Evolutionary conservation across 2,113 vertebrate species (phyloP).

Genomic region (Elgaria multicarinata): DNA sequence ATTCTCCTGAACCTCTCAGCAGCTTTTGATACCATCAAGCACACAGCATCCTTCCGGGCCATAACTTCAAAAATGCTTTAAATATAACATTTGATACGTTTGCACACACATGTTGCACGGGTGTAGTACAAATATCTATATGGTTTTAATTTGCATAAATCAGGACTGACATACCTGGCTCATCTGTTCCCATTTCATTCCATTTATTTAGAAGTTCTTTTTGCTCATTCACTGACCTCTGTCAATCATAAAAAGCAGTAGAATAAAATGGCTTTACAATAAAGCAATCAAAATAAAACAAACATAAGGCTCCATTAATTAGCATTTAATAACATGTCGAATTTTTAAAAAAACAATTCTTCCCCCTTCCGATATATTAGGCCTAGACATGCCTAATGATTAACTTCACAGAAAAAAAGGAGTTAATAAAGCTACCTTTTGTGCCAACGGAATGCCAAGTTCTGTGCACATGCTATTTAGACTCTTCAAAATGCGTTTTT

Average conservation of each 20-base stretch:
- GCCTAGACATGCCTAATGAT: constrained; percentile 4
- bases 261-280: constrained; percentile 30
- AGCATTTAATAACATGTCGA: neutral
- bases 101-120: neutral
- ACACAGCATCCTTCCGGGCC: neutral
- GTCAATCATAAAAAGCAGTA: constrained; percentile 57
- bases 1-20: neutral
- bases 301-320: neutral
- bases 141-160: constrained; percentile 26
- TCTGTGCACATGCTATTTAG: constrained; percentile 98
- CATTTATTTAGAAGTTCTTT: constrained; percentile 95
- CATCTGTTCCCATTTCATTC: constrained; percentile 99
- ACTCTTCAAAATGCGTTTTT: constrained; percentile 95
- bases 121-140: neutral
- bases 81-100: neutral
- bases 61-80: neutral
- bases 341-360: constrained; percentile 2
- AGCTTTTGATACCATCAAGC: neutral
- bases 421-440: constrained; percentile 80
- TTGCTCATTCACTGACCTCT: constrained; percentile 91
- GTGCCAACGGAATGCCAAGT: constrained; percentile 89
- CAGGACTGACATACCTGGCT: constrained; percentile 85
- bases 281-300: constrained; percentile 31
- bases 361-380: constrained; percentile 7
- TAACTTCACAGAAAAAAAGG: constrained; percentile 25